A percentile compares a stretch with the other conserved stretches of the same genome.
Evolutionary conservation across 2,113 vertebrate species (phyloP).

Genomic region (Neogobius melanostomus): DNA sequence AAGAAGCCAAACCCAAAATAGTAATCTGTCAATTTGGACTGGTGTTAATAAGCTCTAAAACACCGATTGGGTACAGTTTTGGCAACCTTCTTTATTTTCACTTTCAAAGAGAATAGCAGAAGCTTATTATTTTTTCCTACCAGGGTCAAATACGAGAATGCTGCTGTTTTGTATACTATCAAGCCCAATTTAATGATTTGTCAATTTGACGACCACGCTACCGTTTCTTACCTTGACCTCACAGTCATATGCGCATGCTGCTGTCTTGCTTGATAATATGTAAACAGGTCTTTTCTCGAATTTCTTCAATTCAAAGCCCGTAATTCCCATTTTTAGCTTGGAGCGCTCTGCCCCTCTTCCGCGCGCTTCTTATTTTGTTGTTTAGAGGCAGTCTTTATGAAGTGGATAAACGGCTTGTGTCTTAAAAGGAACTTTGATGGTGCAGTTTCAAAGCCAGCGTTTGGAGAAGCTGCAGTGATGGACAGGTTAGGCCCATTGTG

Average conservation of each 20-base stretch:
- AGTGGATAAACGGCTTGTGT: slow-evolving; percentile 40
- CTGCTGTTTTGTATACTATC: slow-evolving; percentile 3
- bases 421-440: slow-evolving; percentile 40
- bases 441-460: slow-evolving; percentile 22
- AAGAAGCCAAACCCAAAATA: neutral
- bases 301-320: slow-evolving; percentile 37
- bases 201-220: slow-evolving; percentile 5
- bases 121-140: slow-evolving; percentile 6
- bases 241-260: neutral
- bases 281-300: slow-evolving; percentile 37
- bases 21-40: neutral
- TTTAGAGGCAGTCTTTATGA: slow-evolving; percentile 40
- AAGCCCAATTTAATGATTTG: slow-evolving; percentile 20
- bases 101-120: neutral
- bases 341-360: slow-evolving; percentile 76
- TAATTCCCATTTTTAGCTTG: slow-evolving; percentile 78
- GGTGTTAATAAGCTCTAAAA: neutral
- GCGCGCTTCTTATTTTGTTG: slow-evolving; percentile 53
- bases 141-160: neutral
- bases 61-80: slow-evolving; percentile 4
- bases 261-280: slow-evolving; percentile 10
- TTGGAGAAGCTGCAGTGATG: slow-evolving; percentile 6
- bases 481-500: slow-evolving; percentile 12
- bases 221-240: neutral
- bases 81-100: slow-evolving; percentile 3